Evolutionary conservation across 2,888 invertebrate species (phyloP).

Genomic region (Halictus ligatus): DNA sequence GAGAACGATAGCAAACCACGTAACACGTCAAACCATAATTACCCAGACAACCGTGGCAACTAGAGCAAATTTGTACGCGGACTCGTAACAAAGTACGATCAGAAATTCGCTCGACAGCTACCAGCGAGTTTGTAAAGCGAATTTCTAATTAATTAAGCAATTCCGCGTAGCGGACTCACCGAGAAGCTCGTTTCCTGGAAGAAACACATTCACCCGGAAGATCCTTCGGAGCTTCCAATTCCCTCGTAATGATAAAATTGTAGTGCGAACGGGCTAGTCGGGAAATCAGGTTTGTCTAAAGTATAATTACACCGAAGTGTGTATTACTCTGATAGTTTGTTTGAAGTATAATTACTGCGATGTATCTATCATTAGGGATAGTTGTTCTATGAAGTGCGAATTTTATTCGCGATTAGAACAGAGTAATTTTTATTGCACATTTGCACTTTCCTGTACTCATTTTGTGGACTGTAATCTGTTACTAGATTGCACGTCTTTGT

Average conservation of each 20-base stretch:
- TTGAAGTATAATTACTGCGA: not conserved
- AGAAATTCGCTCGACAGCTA: slow-evolving; percentile 10
- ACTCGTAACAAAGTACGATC: not conserved
- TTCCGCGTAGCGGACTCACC: not conserved
- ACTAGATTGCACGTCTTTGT: not conserved
- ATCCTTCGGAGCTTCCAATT: not conserved
- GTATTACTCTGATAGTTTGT: not conserved
- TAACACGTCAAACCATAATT: not conserved
- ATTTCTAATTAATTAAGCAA: slow-evolving; percentile 28
- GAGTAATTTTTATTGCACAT: not conserved
- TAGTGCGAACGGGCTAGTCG: not conserved
- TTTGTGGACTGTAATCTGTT: not conserved
- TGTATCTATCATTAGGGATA: not conserved
- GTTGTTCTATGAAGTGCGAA: not conserved
- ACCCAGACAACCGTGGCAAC: not conserved
- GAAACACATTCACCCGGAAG: slow-evolving; percentile 1
- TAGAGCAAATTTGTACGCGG: slow-evolving; percentile 34
- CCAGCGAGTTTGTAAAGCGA: not conserved
- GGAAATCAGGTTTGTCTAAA: not conserved
- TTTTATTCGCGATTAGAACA: not conserved
- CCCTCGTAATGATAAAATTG: not conserved
- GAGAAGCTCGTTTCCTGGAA: not conserved
- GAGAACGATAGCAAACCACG: not conserved
- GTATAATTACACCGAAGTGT: not conserved
- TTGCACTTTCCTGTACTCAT: not conserved